These are phyloP conservation scores for Caiman crocodilus DNA, from an alignment of 2,797 vertebrate genomes.

Conservation along the genomic window DNA sequence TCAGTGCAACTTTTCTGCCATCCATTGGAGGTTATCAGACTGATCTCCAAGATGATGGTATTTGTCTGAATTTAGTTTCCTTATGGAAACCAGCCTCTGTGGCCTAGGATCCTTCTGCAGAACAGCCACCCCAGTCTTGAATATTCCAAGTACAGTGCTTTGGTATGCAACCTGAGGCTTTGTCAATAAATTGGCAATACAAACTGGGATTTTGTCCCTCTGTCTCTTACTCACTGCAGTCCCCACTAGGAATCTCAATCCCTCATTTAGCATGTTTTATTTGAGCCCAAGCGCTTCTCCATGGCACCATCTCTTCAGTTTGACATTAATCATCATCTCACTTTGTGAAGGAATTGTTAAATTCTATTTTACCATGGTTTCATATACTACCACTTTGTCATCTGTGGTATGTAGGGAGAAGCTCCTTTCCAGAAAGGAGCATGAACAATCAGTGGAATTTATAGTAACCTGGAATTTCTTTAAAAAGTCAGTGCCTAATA, in stretches of 20 bases:
- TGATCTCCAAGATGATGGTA: too few species aligned
- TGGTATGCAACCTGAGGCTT: not conserved
- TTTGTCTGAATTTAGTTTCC: too few species aligned
- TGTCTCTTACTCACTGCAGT: not conserved
- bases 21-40: not conserved
- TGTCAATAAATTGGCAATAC: not conserved
- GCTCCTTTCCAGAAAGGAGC: not conserved
- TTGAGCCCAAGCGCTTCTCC: not conserved
- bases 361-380: not conserved
- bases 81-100: too few species aligned
- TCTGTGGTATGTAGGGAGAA: not conserved
- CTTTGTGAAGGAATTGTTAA: not conserved
- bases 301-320: not conserved
- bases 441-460: not conserved
- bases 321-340: not conserved
- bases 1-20: not conserved
- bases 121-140: not conserved
- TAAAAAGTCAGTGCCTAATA: not conserved
- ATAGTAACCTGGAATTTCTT: not conserved
- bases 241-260: not conserved
- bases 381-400: not conserved
- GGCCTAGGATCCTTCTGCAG: too few species aligned
- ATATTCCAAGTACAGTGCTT: not conserved
- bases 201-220: not conserved
- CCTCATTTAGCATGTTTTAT: too few species aligned